A percentile compares a stretch with the other conserved stretches of the same genome.
Conservation (phyloP, 2,888 invertebrate species). For the Morpho achilles region DNA sequence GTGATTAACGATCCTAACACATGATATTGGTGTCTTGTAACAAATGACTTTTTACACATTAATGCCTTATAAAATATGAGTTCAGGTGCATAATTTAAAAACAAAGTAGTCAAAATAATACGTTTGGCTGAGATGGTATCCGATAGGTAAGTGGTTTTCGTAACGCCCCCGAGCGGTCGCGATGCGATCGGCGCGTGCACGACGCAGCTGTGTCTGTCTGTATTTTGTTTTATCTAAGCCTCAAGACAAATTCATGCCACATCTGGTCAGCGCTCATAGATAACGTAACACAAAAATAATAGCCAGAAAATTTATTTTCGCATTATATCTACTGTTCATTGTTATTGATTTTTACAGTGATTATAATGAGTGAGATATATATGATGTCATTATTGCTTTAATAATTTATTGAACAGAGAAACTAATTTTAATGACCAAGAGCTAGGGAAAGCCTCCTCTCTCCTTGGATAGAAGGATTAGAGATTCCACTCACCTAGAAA, state of each 20-base stretch:
- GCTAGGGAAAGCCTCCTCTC: no score
- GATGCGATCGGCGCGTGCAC: conserved; percentile 66
- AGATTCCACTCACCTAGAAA: no score
- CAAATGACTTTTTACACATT: conserved; percentile 8
- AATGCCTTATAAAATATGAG: conserved; percentile 36
- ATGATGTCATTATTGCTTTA: no score
- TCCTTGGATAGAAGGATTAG: no score
- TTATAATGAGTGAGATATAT: no score
- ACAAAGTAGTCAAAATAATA: conserved; percentile 71
- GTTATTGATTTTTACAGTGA: no score
- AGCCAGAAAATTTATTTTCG: no score
- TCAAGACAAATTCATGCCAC: conserved; percentile 42
- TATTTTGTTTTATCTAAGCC: conserved; percentile 41
- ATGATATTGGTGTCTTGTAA: conserved; percentile 3
- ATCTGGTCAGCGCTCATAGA: conserved; percentile 2
- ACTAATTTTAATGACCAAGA: no score
- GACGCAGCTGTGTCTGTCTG: conserved; percentile 35
- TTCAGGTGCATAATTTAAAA: conserved; percentile 51
- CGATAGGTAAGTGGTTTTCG: conserved; percentile 75
- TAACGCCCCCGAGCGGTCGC: conserved; percentile 64
- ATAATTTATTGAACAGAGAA: no score
- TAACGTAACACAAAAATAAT: background rate
- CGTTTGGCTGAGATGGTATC: conserved; percentile 61
- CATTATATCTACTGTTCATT: no score
- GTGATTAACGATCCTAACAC: conserved; percentile 4